Evolutionary conservation across 2,888 invertebrate genomes (phyloP), one percentile per base, ranked within the genome.

Genomic region (Microdon myrmicae): DNA sequence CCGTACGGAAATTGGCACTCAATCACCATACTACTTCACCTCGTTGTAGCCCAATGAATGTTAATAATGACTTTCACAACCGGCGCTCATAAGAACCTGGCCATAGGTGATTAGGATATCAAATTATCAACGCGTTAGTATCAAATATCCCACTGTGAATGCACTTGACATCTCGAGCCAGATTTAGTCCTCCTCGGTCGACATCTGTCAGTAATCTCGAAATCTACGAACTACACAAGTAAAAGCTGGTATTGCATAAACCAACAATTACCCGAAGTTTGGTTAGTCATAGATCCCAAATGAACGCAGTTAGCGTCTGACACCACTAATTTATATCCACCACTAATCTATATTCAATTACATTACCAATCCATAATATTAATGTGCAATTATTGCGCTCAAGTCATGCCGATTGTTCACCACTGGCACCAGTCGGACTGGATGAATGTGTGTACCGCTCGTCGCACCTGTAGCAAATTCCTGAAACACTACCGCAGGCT

Each of bases 351-450:
- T 58, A 64, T 64, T 58, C 64, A 64, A 64, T 64, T 64, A 58
- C 64, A 47, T 58, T 53, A 37, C 58, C 64, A 64, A 61, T 64
- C 58, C 58, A 64, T 64, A 58, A 64, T 64, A 56, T 37, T 64
- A 64, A 64, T 64, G 45, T 64, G 64, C 58, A 56, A 64, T 64
- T 58, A 64, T 64, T 64, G 64, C 41, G 58, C 51, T 43, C 48
- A 64, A 64, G 58, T 58, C 49, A 49, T 56, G 61, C 51, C 64
- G 56, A 22, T 13, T 44, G 12, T 25, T 6, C 25, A 10, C 22
- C 45, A 31, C 29, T 38, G 44, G 26, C 25, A n/a, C 20, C 13
- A 25, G 25, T 12, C 25, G 8, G 14, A 26, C 9, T 22, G 34
- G 26, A 25, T 32, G 16, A 10, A 43, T 31, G 38, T 4, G 31